These are phyloP conservation scores for Vanessa tameamea DNA, from an alignment of 1,140 invertebrate genomes.

Conservation along the genomic window DNA sequence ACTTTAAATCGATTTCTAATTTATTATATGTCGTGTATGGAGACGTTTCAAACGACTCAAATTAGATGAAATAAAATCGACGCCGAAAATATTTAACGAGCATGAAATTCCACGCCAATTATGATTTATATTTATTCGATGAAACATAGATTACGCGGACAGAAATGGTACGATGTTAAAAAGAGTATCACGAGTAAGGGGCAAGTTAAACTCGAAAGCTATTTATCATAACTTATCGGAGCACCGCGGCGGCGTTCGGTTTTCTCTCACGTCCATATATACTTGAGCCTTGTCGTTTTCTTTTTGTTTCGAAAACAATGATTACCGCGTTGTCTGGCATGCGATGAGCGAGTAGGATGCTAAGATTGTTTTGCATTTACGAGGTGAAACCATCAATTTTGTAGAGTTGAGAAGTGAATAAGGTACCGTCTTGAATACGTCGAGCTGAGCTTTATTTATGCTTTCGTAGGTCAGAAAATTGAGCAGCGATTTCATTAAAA, in stretches of 20 bases:
- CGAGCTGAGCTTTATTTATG: slow-evolving; percentile 25
- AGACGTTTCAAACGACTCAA: too few species aligned
- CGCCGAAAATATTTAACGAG: slow-evolving; percentile 15
- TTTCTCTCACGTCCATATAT: slow-evolving; percentile 64
- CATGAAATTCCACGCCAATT: slow-evolving; percentile 15
- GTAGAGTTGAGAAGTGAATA: slow-evolving; percentile 38
- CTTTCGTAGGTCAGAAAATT: slow-evolving; percentile 5
- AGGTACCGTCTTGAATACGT: slow-evolving; percentile 13
- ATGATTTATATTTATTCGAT: slow-evolving; percentile 23
- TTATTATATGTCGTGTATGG: too few species aligned
- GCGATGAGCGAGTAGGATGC: slow-evolving; percentile 61
- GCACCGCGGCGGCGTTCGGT: slow-evolving; percentile 61
- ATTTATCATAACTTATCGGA: slow-evolving; percentile 78
- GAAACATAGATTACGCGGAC: slow-evolving; percentile 43
- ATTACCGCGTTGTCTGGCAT: slow-evolving; percentile 64
- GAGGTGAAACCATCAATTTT: slow-evolving; percentile 76
- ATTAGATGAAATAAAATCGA: not conserved
- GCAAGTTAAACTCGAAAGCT: slow-evolving; percentile 69
- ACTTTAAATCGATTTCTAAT: too few species aligned
- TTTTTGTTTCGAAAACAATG: slow-evolving; percentile 73
- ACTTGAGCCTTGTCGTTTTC: slow-evolving; percentile 63
- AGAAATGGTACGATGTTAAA: slow-evolving; percentile 61
- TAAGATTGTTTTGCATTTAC: slow-evolving; percentile 71
- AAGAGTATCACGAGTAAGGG: slow-evolving; percentile 56
- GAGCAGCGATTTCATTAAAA: too few species aligned